Evolutionary conservation across 2,888 invertebrate genomes (phyloP), one percentile per base, ranked within the genome.

Genomic region (Microplitis manilae): DNA sequence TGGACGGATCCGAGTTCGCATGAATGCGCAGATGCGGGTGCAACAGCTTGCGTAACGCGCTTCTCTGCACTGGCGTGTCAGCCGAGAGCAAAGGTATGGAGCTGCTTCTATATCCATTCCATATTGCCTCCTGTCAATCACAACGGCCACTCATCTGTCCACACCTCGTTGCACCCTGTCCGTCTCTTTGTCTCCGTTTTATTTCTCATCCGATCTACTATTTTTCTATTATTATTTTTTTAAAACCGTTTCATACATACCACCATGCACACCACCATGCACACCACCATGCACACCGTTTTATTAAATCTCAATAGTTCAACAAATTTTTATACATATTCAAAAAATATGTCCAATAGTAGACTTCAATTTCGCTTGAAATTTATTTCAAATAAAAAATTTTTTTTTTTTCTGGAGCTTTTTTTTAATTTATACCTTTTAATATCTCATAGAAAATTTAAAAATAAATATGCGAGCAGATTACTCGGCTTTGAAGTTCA

Each of bases 111-210:
- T 84, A 86, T 86, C 86, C 88, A 90, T 90, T 86, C 86, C 88
- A 90, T 90, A 90, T 90, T 89, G 89, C 89, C 88, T 88, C 87
- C 90, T 90, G 90, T 90, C 90, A 90, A 90, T 90, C 89, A 90
- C 89, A 88, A 87, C 88, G 85, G 86, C 83, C 84, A 83, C 81
- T 84, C 83, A 81, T 84, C 73, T 72, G 70, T 76, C 75, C 68
- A 71, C 80, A 64, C 83, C 50, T 82, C 81, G 80, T 81, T 78
- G 83, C 62, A 64, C 15, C 30, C 60, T 30, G 15, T 79, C 81
- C 71, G 80, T 74, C 80, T 80, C 78, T 79, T 78, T 75, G 76
- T 79, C 73, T 75, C 68, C 76, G 77, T 73, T n/a, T 73, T 9
- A 79, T 79, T 77, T 81, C 50, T 50, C 50, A 50, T 75, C 80